These are phyloP conservation scores for Drosophila greeni DNA, from an alignment of 2,888 invertebrate genomes.

Conservation along the genomic window DNA sequence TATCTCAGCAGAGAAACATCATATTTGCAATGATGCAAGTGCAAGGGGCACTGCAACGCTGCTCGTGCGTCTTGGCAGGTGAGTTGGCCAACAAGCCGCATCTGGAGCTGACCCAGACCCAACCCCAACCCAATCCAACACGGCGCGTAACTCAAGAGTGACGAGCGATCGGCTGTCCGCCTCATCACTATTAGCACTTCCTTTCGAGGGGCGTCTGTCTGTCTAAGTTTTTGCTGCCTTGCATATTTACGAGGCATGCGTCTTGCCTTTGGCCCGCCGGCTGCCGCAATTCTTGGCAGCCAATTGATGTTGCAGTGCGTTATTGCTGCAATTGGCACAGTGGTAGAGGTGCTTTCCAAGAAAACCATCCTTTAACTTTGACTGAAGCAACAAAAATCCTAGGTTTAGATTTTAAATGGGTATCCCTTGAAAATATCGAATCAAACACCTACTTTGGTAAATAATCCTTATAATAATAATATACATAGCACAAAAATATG, in stretches of 20 bases:
- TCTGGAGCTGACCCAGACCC: slow-evolving; percentile 34
- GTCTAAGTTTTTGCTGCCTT: slow-evolving; percentile 68
- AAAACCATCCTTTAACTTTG: not conserved
- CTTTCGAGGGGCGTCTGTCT: slow-evolving; percentile 67
- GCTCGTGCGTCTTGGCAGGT: slow-evolving; percentile 54
- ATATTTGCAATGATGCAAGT: slow-evolving; percentile 22
- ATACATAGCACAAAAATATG: too few species aligned
- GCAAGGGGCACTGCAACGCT: slow-evolving; percentile 17
- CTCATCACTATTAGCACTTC: slow-evolving; percentile 70
- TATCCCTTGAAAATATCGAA: too few species aligned
- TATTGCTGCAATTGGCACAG: slow-evolving; percentile 46
- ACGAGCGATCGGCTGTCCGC: slow-evolving; percentile 51
- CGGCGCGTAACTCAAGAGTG: slow-evolving; percentile 68
- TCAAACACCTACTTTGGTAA: too few species aligned
- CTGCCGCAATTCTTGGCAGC: slow-evolving; percentile 56
- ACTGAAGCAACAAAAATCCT: not conserved
- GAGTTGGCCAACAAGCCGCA: slow-evolving; percentile 50
- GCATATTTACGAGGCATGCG: slow-evolving; percentile 72
- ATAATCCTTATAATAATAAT: too few species aligned
- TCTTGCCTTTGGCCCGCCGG: slow-evolving; percentile 56
- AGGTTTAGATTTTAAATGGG: not conserved
- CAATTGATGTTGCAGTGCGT: slow-evolving; percentile 65
- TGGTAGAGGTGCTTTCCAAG: slow-evolving; percentile 19
- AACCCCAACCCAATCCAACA: slow-evolving; percentile 21
- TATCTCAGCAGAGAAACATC: not conserved